These are phyloP conservation scores for Bagarius yarrelli DNA, from an alignment of 2,113 vertebrate species.

Conservation along the genomic window DNA sequence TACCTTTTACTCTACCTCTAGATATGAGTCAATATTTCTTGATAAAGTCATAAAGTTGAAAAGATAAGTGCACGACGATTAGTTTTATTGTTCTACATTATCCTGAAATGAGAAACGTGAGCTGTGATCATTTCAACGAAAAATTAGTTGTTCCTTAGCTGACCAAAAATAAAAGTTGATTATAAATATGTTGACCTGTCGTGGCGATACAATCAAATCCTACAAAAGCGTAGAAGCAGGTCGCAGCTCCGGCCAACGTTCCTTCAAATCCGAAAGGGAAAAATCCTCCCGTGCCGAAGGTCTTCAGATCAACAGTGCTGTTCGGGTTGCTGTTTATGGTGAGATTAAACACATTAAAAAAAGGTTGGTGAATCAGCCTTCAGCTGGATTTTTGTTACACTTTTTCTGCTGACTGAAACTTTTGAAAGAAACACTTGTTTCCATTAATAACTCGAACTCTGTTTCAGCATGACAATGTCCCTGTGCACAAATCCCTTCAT, in stretches of 20 bases:
- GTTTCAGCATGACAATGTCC: too few species aligned
- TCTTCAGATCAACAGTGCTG: constrained; percentile 5
- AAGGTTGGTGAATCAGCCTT: not conserved
- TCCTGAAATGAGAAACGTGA: too few species aligned
- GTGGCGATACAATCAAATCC: constrained; percentile 58
- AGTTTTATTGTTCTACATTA: too few species aligned
- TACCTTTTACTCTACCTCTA: too few species aligned
- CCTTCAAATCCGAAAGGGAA: constrained; percentile 71
- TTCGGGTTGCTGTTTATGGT: not conserved
- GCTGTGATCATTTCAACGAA: not conserved
- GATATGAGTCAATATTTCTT: too few species aligned
- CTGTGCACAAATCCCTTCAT: too few species aligned
- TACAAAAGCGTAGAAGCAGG: constrained; percentile 61
- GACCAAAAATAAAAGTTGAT: too few species aligned
- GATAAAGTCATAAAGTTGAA: too few species aligned
- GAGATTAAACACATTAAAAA: not conserved
- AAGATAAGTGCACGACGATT: too few species aligned
- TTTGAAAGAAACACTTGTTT: too few species aligned
- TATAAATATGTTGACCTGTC: constrained; percentile 52
- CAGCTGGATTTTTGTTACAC: not conserved
- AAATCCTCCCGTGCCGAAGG: constrained; percentile 60
- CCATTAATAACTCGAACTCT: too few species aligned
- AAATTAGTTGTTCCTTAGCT: not conserved
- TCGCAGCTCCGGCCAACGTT: constrained; percentile 69
- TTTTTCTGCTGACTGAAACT: not conserved